Conservation (phyloP, 1,140 invertebrate genomes). For the Triops longicaudatus region DNA sequence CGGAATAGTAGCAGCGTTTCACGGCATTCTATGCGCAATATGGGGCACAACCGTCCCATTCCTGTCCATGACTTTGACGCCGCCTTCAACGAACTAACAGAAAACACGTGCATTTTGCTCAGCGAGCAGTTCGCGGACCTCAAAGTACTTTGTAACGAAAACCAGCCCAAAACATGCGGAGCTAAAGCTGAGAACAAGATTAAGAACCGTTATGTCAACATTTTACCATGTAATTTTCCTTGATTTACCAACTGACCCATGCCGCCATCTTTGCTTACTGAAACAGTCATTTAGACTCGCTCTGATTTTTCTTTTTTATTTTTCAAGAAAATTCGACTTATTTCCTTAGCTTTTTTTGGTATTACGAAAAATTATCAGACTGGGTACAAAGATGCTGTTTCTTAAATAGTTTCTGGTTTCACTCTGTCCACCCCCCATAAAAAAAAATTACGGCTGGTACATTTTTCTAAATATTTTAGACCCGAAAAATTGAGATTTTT, state of each 20-base stretch:
- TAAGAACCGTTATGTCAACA: slow-evolving; percentile 73
- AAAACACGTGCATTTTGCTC: not conserved
- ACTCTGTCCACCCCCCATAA: too few species aligned
- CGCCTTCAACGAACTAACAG: not conserved
- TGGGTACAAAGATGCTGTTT: too few species aligned
- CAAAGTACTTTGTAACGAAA: not conserved
- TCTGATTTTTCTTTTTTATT: too few species aligned
- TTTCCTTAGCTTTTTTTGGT: too few species aligned
- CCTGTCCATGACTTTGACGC: not conserved
- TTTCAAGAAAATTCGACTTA: too few species aligned
- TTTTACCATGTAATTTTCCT: slow-evolving; percentile 58
- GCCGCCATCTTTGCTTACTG: too few species aligned
- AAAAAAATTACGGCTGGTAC: too few species aligned
- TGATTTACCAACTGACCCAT: not conserved
- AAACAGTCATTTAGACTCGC: too few species aligned
- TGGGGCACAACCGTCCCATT: not conserved
- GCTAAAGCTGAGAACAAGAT: slow-evolving; percentile 53
- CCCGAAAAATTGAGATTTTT: too few species aligned
- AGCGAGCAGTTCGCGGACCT: not conserved
- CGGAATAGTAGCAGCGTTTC: not conserved
- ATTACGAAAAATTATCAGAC: too few species aligned
- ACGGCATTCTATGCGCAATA: not conserved
- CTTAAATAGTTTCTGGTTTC: too few species aligned
- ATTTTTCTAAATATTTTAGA: too few species aligned
- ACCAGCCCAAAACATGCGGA: slow-evolving; percentile 32